phyloP scores from a whole-genome alignment of 2,113 vertebrate genomes.

The Gracilinanus agilis region DNA sequence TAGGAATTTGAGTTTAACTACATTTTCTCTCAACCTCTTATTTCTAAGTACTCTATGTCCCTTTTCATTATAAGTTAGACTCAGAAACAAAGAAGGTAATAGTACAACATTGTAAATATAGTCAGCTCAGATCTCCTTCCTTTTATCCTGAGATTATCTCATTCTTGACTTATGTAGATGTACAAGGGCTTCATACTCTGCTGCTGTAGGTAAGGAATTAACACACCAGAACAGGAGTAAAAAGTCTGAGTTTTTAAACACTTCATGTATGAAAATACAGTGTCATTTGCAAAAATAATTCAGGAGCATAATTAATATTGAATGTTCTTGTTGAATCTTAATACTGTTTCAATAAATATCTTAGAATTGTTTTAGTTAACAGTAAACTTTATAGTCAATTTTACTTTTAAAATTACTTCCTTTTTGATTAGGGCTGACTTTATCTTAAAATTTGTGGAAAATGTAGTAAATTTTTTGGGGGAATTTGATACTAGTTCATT shows the following conservation, averaged over 20 bases:
- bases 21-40: constrained; percentile 56
- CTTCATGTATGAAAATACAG: constrained; percentile 36
- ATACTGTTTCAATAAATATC: constrained; percentile 36
- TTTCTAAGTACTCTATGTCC: constrained; percentile 53
- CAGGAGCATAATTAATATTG: neutral
- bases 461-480: neutral
- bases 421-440: constrained; percentile 10
- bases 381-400: neutral
- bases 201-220: neutral
- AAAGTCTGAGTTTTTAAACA: constrained; percentile 36
- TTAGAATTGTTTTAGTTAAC: constrained; percentile 25
- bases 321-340: constrained; percentile 1
- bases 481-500: neutral
- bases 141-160: constrained; percentile 30
- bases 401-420: neutral
- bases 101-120: constrained; percentile 16
- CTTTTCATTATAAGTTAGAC: constrained; percentile 52
- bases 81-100: constrained; percentile 61
- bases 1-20: constrained; percentile 58
- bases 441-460: neutral
- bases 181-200: constrained; percentile 1
- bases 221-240: constrained; percentile 45
- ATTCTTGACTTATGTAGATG: constrained; percentile 1
- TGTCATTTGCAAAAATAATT: constrained; percentile 6
- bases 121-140: constrained; percentile 25